Evolutionary conservation across 92 coral and sea anemone genomes (phyloP), one percentile per base, ranked within the genome.

Genomic region (Parazoanthus swiftii): DNA sequence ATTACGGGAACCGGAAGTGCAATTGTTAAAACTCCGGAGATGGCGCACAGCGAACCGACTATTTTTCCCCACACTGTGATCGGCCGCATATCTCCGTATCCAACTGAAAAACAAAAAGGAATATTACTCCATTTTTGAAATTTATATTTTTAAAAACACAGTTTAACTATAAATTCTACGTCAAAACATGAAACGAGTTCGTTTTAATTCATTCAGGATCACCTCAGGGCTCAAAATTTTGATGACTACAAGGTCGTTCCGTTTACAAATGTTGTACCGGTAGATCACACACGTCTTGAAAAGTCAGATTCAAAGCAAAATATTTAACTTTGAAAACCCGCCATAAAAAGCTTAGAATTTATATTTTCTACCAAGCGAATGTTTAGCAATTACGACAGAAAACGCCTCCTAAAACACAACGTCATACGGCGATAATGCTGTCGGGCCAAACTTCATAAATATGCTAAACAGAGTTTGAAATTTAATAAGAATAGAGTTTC

Each of bases 1-100:
- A 97, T 97, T 0, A 97, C 99, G 6, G 99, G 99, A 9, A 97
- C 99, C 79, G 99, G 99, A 58, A 97, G 98, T 5, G 99, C 99
- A 43, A 97, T 97, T n/a, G 99, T 97, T 78, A 97, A 84, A n/a
- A 97, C 99, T 29, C 99, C 99, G 63, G 99, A 97, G 81, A 97
- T 97, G 37, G 99, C 99, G 80, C 99, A 97, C 50, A 97, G 93
- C 39, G 98, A 94, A 29, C 99, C 99, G 68, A 97, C 99, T n/a
- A 97, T 80, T 90, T 97, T 97, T 39, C 99, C 99, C 99, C 99
- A 97, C 11, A 97, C 94, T 9, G 99, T 97, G 21, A 91, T 96
- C 29, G 99, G 99, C 76, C 95, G 88, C 99, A 97, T 97, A 88
- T 97, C 99, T 44, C 99, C 99, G 78, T 97, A 97, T 37, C 99